Conservation (phyloP, 2,888 invertebrate species). For the Leucophora obtusa region DNA sequence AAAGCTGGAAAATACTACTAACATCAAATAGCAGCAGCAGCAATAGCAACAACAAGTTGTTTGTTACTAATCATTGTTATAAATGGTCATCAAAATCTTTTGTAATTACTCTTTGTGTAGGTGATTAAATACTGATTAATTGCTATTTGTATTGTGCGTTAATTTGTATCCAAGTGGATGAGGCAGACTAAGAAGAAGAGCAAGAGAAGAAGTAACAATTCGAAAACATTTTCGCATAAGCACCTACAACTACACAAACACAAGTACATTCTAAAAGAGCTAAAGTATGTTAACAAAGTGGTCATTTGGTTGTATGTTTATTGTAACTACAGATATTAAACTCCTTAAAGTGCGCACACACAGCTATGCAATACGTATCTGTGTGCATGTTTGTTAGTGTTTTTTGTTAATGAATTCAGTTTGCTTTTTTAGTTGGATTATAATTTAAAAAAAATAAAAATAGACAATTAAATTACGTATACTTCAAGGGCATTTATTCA, state of each 20-base stretch:
- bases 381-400: not conserved
- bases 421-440: not conserved
- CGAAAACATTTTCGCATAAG: no score
- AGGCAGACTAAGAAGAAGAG: not conserved
- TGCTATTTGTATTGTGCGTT: constrained; percentile 42
- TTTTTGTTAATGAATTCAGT: not conserved
- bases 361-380: not conserved
- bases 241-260: not conserved
- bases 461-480: not conserved
- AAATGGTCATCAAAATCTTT: constrained; percentile 47
- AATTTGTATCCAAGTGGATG: constrained; percentile 30
- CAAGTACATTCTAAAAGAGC: constrained; percentile 7
- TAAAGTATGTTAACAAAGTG: constrained; percentile 40
- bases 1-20: not conserved
- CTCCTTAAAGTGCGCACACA: not conserved
- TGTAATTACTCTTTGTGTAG: constrained; percentile 40
- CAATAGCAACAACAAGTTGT: constrained; percentile 15
- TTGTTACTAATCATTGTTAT: constrained; percentile 35
- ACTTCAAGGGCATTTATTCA: no score
- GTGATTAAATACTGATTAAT: constrained; percentile 58
- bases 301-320: constrained; percentile 30
- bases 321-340: not conserved
- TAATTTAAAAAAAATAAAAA: not conserved
- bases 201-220: constrained; percentile 1
- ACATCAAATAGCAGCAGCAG: not conserved